Evolutionary conservation across 2,888 invertebrate genomes (phyloP), one percentile per base, ranked within the genome.

Genomic region (Smittia aterrima): DNA sequence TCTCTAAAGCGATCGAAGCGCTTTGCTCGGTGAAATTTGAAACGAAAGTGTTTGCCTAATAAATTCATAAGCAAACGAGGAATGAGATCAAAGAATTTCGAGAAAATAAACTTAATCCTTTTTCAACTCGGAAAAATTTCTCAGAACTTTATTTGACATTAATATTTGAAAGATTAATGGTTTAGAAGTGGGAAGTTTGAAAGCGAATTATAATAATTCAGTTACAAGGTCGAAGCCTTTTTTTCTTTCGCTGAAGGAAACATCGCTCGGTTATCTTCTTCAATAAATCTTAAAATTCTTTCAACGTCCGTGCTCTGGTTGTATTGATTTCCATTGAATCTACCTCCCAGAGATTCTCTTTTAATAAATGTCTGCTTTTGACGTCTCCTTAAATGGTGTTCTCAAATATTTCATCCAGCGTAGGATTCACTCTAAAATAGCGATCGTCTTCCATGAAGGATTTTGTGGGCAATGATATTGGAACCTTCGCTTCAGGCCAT

Each of bases 311-410:
- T 32, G 32, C 32, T 32, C 32, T 40, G 24, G 32, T 18, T 38
- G 20, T 13, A 38, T 47, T 16, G 40, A 67, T 67, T 38, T 67
- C 66, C 32, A 67, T 67, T 67, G 22, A 66, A n/a, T 66, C 27
- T 66, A 38, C 40, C 66, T 67, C 40, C 40, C 22, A 38, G 40
- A 13, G 66, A 41, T 67, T 67, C 20, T 38, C 22, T 38, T 40
- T 67, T 40, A 20, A 67, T 67, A 67, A 66, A 16, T 13, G 20
- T 67, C 66, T 67, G 66, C 40, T 38, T 40, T 40, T 67, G 66
- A 67, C 66, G 27, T 67, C 22, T 67, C 38, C 24, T 9, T 32
- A 13, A 47, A 47, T 38, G 11, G 32, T 32, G 32, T 3, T 32
- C 32, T 32, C 32, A 3, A 32, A 32, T 32, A 32, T 6, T 32